phyloP scores from a whole-genome alignment of 2,113 vertebrate genomes.

The Chionomys nivalis region DNA sequence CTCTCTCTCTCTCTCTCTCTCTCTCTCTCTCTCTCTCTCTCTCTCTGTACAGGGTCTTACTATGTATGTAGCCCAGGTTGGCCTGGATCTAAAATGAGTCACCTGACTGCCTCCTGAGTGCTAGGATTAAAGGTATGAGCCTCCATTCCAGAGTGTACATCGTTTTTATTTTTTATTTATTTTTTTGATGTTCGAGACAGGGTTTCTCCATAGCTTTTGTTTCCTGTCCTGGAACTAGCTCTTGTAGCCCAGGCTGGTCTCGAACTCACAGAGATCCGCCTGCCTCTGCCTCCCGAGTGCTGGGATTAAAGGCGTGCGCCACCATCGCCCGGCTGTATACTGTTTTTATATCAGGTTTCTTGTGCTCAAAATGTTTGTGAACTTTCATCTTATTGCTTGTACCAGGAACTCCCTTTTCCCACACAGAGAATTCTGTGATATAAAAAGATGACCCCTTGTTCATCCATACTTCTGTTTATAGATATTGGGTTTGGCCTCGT shows the following conservation, averaged over 20 bases:
- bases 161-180: too few relatives aligned
- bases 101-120: not conserved
- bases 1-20: not conserved
- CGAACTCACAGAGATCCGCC: too few relatives aligned
- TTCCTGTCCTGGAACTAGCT: too few relatives aligned
- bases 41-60: not conserved
- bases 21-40: not conserved
- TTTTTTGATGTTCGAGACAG: too few relatives aligned
- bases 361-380: slow-evolving; percentile 1
- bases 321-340: not conserved
- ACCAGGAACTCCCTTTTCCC: slow-evolving; percentile 29
- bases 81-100: not conserved
- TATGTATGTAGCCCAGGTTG: not conserved
- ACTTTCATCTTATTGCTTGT: not conserved
- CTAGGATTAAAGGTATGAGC: not conserved
- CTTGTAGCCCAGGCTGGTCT: too few relatives aligned
- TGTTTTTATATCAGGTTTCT: not conserved
- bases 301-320: not conserved
- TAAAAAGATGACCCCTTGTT: not conserved
- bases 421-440: not conserved
- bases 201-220: too few relatives aligned
- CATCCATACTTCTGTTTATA: not conserved
- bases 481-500: not conserved
- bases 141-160: not conserved
- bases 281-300: too few relatives aligned